These are phyloP conservation scores for Pandemis cinnamomeana DNA, from an alignment of 2,888 invertebrate species.

Conservation along the genomic window DNA sequence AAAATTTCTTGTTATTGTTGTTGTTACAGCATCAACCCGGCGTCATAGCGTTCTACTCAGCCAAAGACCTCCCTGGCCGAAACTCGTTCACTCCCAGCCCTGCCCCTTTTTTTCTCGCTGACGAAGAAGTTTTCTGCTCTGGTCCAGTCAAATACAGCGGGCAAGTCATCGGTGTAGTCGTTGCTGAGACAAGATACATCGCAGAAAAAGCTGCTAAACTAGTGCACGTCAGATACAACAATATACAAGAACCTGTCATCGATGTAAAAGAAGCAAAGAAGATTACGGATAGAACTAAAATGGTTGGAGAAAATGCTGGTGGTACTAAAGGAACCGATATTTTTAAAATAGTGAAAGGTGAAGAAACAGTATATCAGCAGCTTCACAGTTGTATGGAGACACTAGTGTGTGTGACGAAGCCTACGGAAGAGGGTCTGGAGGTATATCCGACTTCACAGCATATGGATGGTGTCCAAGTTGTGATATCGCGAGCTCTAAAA, in stretches of 20 bases:
- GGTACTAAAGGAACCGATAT: constrained; percentile 65
- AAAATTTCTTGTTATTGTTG: no score
- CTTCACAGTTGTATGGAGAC: constrained; percentile 91
- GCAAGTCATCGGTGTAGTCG: constrained; percentile 59
- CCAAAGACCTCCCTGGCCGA: no score
- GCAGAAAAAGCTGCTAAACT: constrained; percentile 83
- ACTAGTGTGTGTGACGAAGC: constrained; percentile 85
- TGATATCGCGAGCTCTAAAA: constrained; percentile 44
- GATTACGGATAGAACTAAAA: no score
- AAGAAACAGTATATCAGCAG: constrained; percentile 85
- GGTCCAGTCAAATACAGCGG: constrained; percentile 46
- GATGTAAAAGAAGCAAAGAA: constrained; percentile 58
- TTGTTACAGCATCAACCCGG: no score
- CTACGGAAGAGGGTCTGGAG: constrained; percentile 89
- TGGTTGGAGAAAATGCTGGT: no score
- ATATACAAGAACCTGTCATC: constrained; percentile 59
- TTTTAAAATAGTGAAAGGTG: constrained; percentile 75
- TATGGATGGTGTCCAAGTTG: constrained; percentile 80
- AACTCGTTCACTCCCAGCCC: no score
- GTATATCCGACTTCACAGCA: no score
- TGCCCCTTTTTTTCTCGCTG: constrained; percentile 47
- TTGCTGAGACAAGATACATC: constrained; percentile 81
- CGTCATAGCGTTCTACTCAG: constrained; percentile 85
- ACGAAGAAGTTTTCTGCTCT: constrained; percentile 75
- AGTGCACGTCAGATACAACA: constrained; percentile 81